These are phyloP conservation scores for Deilephila porcellus DNA, from an alignment of 2,888 invertebrate genomes.

Conservation along the genomic window DNA sequence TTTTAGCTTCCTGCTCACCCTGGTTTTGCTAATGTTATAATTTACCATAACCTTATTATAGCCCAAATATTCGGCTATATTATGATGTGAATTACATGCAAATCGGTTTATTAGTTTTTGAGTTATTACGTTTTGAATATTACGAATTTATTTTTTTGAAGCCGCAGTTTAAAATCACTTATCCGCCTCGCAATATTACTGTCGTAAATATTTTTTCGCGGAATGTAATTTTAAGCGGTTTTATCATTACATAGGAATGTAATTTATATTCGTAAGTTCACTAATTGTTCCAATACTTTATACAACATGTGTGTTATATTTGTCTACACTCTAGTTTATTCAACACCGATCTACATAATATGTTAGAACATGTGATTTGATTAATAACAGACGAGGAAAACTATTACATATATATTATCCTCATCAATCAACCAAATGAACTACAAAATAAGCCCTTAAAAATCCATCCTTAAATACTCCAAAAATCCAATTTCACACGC, in stretches of 20 bases:
- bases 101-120: background rate
- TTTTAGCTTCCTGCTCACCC: constrained; percentile 23
- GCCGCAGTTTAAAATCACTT: background rate
- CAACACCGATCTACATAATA: background rate
- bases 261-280: background rate
- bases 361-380: background rate
- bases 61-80: background rate
- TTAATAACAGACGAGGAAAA: background rate
- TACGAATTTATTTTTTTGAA: background rate
- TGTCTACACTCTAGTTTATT: background rate
- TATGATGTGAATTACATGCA: background rate
- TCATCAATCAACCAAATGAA: background rate
- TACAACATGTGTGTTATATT: background rate
- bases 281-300: no score
- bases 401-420: background rate
- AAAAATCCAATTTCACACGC: constrained; percentile 18
- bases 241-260: background rate
- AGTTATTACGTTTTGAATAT: background rate
- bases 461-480: background rate
- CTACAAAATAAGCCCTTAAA: background rate
- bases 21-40: background rate
- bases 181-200: background rate
- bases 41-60: background rate
- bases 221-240: background rate
- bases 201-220: background rate